These are phyloP conservation scores for Anarrhichthys ocellatus DNA, from an alignment of 2,113 vertebrate genomes.

Conservation along the genomic window DNA sequence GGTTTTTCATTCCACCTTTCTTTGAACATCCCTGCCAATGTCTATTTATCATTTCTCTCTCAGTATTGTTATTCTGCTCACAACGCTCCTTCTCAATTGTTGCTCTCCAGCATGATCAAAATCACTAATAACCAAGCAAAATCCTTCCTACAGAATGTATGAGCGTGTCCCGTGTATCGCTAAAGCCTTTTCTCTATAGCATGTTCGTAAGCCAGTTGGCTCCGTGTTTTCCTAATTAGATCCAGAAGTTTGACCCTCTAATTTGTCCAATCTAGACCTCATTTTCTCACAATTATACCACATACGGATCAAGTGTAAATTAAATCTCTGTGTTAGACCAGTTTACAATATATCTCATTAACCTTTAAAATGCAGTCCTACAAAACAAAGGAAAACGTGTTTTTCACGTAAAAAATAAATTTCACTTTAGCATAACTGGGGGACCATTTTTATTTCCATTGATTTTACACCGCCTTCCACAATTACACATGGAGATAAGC, in stretches of 20 bases:
- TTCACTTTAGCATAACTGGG: not conserved
- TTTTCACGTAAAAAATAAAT: not conserved
- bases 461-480: not conserved
- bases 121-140: not conserved
- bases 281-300: not conserved
- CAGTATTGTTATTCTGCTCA: slow-evolving; percentile 26
- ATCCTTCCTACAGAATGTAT: not conserved
- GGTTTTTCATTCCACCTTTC: slow-evolving; percentile 1
- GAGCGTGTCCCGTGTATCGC: too few relatives aligned
- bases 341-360: not conserved
- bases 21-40: not conserved
- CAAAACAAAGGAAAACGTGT: not conserved
- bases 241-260: not conserved
- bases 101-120: not conserved
- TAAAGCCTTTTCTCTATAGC: not conserved
- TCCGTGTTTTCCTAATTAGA: not conserved
- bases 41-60: slow-evolving; percentile 7
- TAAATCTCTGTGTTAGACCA: not conserved
- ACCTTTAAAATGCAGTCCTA: not conserved
- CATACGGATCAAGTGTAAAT: not conserved
- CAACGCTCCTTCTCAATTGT: not conserved
- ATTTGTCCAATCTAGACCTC: not conserved
- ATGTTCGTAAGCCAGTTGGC: not conserved
- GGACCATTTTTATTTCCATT: not conserved
- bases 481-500: not conserved